Percentiles rank a stretch among this genome's conserved stretches.
phyloP scores from a whole-genome alignment of 2,113 vertebrate genomes.

The Onychostruthus taczanowskii region DNA sequence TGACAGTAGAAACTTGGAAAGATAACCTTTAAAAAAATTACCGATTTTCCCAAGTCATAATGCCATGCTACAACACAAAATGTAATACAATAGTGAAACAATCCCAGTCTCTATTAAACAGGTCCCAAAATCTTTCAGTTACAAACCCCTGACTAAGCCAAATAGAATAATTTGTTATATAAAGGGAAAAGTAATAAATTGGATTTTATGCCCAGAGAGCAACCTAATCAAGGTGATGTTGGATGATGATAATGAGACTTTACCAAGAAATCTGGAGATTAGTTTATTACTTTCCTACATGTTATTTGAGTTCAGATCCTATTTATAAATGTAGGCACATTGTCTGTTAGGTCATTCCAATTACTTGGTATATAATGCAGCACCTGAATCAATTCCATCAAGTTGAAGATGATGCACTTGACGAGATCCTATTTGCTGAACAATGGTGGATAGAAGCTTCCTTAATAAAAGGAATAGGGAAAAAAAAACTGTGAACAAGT shows the following conservation, averaged over 20 bases:
- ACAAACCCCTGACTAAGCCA: background rate
- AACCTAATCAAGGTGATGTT: constrained; percentile 4
- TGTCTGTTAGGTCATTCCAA: constrained; percentile 27
- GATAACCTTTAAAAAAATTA: background rate
- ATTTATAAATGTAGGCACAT: constrained; percentile 26
- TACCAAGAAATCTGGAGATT: background rate
- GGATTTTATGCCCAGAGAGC: background rate
- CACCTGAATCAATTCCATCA: background rate
- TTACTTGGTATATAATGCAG: constrained; percentile 33
- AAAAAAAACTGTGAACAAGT: background rate
- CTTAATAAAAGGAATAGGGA: background rate
- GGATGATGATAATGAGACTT: constrained; percentile 8
- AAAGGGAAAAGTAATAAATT: constrained; percentile 31
- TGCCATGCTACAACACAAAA: background rate
- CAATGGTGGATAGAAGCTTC: background rate
- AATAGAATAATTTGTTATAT: background rate
- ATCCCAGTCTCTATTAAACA: background rate
- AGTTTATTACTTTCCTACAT: constrained; percentile 11
- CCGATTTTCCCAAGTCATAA: background rate
- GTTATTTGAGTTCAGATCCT: constrained; percentile 1
- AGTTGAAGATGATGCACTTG: background rate
- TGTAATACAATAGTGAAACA: background rate
- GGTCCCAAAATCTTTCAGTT: background rate
- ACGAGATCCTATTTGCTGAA: constrained; percentile 32
- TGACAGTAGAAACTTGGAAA: background rate